Conservation (phyloP, 2,113 vertebrate genomes). For the Sturnus vulgaris region DNA sequence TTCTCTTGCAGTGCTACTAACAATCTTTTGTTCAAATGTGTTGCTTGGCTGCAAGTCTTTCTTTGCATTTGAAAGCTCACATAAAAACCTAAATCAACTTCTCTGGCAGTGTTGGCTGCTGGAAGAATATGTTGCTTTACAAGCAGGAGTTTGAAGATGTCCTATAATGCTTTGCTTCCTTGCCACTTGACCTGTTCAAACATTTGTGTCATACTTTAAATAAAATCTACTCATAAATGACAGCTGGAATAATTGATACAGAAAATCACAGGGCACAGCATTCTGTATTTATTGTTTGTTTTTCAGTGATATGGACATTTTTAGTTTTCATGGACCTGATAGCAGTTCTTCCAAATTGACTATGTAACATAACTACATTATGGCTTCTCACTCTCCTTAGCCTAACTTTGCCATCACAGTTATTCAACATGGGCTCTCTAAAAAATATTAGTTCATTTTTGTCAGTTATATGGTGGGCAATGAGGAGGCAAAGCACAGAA, state of each 20-base stretch:
- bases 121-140: not conserved
- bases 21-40: not conserved
- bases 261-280: not conserved
- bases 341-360: not conserved
- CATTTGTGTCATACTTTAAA: not conserved
- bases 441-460: not conserved
- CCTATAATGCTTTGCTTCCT: not conserved
- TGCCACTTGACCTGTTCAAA: not conserved
- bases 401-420: not conserved
- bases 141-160: not conserved
- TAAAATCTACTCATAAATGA: not conserved
- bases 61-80: not conserved
- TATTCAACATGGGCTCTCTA: not conserved
- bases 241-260: not conserved
- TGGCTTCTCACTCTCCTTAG: not conserved
- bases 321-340: not conserved
- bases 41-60: not conserved
- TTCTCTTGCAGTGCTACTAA: not conserved
- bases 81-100: not conserved
- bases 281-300: not conserved
- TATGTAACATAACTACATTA: not conserved
- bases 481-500: not conserved
- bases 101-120: not conserved
- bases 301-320: not conserved
- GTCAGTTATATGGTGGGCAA: not conserved